Conservation (phyloP, 2,113 vertebrate genomes). For the Haemorhous mexicanus region DNA sequence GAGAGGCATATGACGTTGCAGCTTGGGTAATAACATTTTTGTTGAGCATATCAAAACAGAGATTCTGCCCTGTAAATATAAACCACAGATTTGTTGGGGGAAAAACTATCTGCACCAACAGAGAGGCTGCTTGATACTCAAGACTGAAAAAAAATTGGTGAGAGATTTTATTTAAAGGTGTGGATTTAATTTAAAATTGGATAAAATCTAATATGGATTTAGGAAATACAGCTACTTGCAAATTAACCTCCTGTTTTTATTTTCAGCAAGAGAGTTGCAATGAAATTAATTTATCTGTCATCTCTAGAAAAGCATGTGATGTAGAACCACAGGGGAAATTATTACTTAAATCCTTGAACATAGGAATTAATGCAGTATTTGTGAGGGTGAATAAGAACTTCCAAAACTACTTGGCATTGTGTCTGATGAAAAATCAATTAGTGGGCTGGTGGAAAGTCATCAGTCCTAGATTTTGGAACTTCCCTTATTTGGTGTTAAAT, state of each 20-base stretch:
- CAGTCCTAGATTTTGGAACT: neutral
- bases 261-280: neutral
- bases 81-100: neutral
- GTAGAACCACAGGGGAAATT: neutral
- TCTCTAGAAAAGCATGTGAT: neutral
- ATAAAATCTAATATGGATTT: neutral
- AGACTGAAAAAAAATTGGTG: neutral
- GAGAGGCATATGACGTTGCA: neutral
- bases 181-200: neutral
- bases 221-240: neutral
- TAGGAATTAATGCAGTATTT: neutral
- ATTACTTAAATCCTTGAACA: neutral
- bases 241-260: neutral
- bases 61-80: neutral
- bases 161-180: neutral
- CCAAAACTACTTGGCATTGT: neutral
- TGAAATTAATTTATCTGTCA: neutral
- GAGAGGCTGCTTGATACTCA: neutral
- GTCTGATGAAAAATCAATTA: neutral
- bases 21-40: neutral
- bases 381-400: neutral
- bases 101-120: neutral
- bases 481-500: neutral
- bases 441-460: neutral
- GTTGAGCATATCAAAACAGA: neutral